Conservation (phyloP, 2,113 vertebrate genomes). For the Perognathus longimembris region DNA sequence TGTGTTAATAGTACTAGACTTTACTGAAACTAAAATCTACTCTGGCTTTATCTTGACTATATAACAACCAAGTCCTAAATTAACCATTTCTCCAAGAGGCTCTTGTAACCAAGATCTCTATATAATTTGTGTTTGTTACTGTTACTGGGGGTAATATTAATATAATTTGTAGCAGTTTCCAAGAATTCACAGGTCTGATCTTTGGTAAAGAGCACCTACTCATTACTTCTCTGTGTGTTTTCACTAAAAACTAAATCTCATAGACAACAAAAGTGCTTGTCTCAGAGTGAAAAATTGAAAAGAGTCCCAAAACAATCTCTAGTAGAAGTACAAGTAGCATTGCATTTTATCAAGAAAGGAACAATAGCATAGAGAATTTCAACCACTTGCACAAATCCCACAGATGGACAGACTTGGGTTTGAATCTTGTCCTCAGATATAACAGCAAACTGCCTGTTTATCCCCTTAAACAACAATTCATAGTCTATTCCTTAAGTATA, state of each 20-base stretch:
- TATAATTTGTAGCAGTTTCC: not conserved
- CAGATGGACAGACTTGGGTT: not conserved
- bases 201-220: not conserved
- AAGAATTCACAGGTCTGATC: not conserved
- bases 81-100: not conserved
- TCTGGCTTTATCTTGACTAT: not conserved
- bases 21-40: not conserved
- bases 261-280: not conserved
- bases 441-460: not conserved
- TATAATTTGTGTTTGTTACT: not conserved
- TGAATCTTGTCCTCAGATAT: not conserved
- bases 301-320: not conserved
- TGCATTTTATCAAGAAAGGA: not conserved
- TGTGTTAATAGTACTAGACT: not conserved
- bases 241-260: not conserved
- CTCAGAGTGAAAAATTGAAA: conserved; percentile 26
- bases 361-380: not conserved
- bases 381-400: not conserved
- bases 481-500: not conserved
- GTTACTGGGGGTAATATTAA: not conserved
- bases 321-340: not conserved
- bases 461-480: not conserved
- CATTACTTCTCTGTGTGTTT: not conserved
- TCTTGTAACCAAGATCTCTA: not conserved
- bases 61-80: not conserved